Evolutionary conservation across 2,888 invertebrate species (phyloP), one percentile per base, ranked within the genome.

Genomic region (Acronicta aceris): DNA sequence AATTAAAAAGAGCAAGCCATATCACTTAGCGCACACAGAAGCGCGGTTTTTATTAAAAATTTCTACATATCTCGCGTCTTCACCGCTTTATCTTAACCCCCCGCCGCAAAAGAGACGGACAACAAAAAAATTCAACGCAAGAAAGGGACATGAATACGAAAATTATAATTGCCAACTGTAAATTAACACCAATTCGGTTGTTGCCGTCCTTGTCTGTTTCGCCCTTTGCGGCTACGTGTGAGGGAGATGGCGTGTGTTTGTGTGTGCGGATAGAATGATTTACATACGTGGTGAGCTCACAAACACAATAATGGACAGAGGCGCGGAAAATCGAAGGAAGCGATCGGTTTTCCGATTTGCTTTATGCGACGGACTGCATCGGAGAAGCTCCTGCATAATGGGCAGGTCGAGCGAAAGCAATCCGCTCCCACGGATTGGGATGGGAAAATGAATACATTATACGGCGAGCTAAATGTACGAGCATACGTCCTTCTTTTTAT

Each of bases 1-100:
- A 94, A 94, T 94, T 94, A 94, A 94, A 94, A 94, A 93, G 93
- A 94, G 93, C 93, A 93, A 92, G 93, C 87, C 93, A 93, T 93
- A 94, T 94, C 94, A 94, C 93, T 94, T 94, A 94, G 93, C 89
- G 93, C 93, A 93, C 94, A 93, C 93, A 90, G 91, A 88, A 86
- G 89, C 92, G 91, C 81, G 87, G 89, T 89, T 93, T 90, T 93
- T 93, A 91, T 92, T 92, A 91, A 93, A 93, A 93, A 93, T 90
- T 90, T 91, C 94, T 93, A 94, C 94, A 94, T 94, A 94, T 94
- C 94, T 91, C 87, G 87, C 90, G 90, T 92, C 91, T 92, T 91
- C 88, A 81, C 85, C 84, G 87, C 86, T 88, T 89, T 89, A 90
- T 90, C 91, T 90, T 88, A 88, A 85, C 88, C 88, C 89, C 87